Conservation (phyloP, 1,140 invertebrate species). For the Microplitis mediator region DNA sequence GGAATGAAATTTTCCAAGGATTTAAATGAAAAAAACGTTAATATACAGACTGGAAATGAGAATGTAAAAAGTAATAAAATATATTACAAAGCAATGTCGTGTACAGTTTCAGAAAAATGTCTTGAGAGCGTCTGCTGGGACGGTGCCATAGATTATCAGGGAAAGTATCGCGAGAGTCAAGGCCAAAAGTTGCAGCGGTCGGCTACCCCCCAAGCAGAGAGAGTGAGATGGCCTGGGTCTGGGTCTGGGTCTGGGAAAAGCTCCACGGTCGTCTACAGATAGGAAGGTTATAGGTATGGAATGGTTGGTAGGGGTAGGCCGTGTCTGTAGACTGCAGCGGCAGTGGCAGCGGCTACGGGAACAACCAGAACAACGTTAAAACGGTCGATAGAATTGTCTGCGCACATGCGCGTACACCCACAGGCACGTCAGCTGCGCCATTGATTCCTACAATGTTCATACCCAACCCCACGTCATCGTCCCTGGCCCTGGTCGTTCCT, state of each 20-base stretch:
- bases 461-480: background rate
- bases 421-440: conserved; percentile 58
- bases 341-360: background rate
- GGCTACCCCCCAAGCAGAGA: conserved; percentile 25
- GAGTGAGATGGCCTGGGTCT: conserved; percentile 11
- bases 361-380: no score
- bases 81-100: no score
- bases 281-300: conserved; percentile 33
- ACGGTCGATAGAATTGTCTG: conserved; percentile 60
- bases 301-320: conserved; percentile 40
- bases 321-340: conserved; percentile 54
- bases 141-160: conserved; percentile 12
- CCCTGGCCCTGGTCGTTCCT: background rate
- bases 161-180: conserved; percentile 33
- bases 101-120: no score
- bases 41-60: no score
- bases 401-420: conserved; percentile 52
- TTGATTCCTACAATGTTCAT: conserved; percentile 31
- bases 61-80: no score
- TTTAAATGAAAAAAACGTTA: no score
- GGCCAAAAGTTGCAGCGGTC: conserved; percentile 37
- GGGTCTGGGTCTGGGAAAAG: conserved; percentile 13
- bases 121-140: background rate
- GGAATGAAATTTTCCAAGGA: no score
- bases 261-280: conserved; percentile 30